Percentiles rank a stretch among this genome's conserved stretches.
phyloP scores from a whole-genome alignment of 2,113 vertebrate genomes.

The Corythornis vintsioides region DNA sequence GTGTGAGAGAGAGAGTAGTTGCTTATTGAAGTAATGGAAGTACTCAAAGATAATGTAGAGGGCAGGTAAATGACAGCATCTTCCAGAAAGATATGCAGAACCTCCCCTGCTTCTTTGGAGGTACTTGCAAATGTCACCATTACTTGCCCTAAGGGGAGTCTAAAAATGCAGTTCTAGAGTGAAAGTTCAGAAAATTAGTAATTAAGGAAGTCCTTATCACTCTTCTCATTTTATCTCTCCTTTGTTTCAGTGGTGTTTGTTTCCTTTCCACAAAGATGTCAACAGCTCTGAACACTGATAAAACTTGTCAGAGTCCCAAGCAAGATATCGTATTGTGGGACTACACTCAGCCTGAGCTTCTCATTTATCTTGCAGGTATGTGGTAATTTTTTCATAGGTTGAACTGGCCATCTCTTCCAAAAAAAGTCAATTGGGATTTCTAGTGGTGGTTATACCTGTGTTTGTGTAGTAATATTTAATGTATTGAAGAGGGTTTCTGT shows the following conservation, averaged over 20 bases:
- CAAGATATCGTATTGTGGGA: not conserved
- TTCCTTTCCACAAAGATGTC: not conserved
- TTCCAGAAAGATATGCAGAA: not conserved
- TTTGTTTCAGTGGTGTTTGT: not conserved
- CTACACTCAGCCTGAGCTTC: not conserved
- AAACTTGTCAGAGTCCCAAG: not conserved
- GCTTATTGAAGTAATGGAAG: not conserved
- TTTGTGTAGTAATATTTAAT: not conserved
- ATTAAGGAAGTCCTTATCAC: not conserved
- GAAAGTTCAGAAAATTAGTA: not conserved
- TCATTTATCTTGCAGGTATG: not conserved
- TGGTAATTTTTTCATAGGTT: not conserved
- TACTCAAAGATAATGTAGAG: not conserved
- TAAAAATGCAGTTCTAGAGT: not conserved
- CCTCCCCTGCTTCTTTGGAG: not conserved
- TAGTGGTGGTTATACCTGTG: not conserved
- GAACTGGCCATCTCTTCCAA: not conserved
- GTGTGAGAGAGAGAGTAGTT: not conserved
- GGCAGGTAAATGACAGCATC: not conserved
- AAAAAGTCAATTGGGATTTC: not conserved
- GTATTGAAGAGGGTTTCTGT: not conserved
- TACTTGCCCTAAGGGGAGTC: not conserved
- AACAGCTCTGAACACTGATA: not conserved
- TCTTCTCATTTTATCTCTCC: not conserved
- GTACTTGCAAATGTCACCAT: not conserved